A percentile compares a stretch with the other conserved stretches of the same genome.
Conservation (phyloP, 2,888 invertebrate genomes). For the Synanthedon vespiformis region DNA sequence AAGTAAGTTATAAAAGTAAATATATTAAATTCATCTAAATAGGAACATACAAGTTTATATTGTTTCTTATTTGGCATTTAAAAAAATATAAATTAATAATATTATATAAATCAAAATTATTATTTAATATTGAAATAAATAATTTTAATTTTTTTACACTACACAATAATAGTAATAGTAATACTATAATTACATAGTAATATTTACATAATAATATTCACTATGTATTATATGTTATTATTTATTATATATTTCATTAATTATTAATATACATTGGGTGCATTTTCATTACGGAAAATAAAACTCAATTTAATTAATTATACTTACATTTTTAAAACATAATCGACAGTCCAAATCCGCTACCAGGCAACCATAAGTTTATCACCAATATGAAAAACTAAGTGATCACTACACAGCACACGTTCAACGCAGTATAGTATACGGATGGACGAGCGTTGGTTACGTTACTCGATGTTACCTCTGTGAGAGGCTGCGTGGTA, state of each 20-base stretch:
- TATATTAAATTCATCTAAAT: too few relatives aligned
- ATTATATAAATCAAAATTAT: too few relatives aligned
- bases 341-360: slow-evolving; percentile 10
- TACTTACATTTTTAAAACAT: slow-evolving; percentile 32
- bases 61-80: too few relatives aligned
- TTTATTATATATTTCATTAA: neutral
- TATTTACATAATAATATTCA: too few relatives aligned
- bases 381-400: slow-evolving; percentile 1
- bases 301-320: neutral
- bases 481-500: slow-evolving; percentile 55
- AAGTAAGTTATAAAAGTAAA: too few relatives aligned
- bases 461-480: slow-evolving; percentile 24
- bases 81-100: too few relatives aligned
- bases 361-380: neutral
- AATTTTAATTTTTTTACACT: too few relatives aligned
- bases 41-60: too few relatives aligned
- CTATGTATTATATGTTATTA: too few relatives aligned
- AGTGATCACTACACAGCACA: slow-evolving; percentile 57
- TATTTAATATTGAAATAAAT: too few relatives aligned
- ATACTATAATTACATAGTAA: too few relatives aligned
- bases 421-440: slow-evolving; percentile 13
- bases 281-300: neutral
- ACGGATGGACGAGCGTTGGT: slow-evolving; percentile 9
- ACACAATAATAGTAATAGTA: too few relatives aligned
- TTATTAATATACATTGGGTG: neutral